Conservation (phyloP, 2,797 vertebrate genomes). For the Brotula barbata region DNA sequence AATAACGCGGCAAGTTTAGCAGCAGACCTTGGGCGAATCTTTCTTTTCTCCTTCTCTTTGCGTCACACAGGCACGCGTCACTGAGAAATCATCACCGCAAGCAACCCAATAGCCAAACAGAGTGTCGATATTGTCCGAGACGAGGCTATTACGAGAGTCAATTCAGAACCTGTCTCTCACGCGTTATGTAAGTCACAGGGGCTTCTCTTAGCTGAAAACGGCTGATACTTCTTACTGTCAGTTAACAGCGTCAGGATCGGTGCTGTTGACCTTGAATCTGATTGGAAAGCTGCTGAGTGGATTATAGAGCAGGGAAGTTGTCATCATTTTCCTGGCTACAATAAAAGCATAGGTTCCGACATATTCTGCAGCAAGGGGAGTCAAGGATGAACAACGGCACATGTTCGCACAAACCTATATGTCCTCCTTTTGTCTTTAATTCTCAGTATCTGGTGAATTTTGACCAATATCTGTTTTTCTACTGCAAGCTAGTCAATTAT, state of each 20-base stretch:
- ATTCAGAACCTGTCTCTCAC: slow-evolving; percentile 8
- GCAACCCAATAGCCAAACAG: no score
- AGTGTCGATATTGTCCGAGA: no score
- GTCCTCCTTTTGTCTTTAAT: slow-evolving; percentile 1
- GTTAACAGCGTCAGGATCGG: not conserved
- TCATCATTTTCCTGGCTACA: not conserved
- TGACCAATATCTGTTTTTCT: no score
- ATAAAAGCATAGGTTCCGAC: not conserved
- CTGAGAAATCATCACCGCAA: slow-evolving; percentile 5
- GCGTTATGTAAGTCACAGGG: slow-evolving; percentile 36
- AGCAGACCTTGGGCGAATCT: slow-evolving; percentile 7
- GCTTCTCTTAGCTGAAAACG: slow-evolving; percentile 14
- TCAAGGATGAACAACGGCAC: not conserved
- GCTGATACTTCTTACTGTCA: slow-evolving; percentile 14
- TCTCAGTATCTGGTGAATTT: not conserved
- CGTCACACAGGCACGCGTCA: slow-evolving; percentile 21
- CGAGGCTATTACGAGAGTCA: slow-evolving; percentile 1
- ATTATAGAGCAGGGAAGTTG: not conserved
- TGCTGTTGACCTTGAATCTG: slow-evolving; percentile 10
- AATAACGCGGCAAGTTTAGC: not conserved
- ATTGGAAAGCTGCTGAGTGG: slow-evolving; percentile 1
- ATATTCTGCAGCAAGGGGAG: not conserved
- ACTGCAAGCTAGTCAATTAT: not conserved
- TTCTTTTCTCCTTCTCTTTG: slow-evolving; percentile 23
- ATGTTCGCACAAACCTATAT: not conserved